Conservation (phyloP, 2,113 vertebrate genomes). For the Aviceda subcristata region DNA sequence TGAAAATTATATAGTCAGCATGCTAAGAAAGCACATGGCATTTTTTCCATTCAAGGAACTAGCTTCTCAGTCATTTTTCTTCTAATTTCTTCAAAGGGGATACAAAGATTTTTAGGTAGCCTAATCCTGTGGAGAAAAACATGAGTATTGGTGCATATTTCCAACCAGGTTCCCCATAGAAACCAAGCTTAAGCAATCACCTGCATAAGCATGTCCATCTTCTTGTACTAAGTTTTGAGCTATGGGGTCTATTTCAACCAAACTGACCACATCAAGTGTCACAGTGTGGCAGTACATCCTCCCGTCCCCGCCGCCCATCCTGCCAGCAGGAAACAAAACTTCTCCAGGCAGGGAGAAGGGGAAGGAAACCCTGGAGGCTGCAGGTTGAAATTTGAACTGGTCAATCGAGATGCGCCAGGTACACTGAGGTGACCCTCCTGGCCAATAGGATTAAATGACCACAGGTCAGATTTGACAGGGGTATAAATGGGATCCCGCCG, state of each 20-base stretch:
- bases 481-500: too few species aligned
- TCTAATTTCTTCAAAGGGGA: not conserved
- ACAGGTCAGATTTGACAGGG: too few species aligned
- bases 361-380: too few species aligned
- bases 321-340: too few species aligned
- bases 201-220: not conserved
- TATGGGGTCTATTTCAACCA: not conserved
- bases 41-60: not conserved
- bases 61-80: not conserved
- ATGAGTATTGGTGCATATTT: not conserved
- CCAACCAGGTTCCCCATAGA: not conserved
- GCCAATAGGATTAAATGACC: too few species aligned
- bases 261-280: not conserved
- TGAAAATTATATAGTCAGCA: not conserved
- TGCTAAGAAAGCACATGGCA: not conserved
- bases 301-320: too few species aligned
- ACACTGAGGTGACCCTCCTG: too few species aligned
- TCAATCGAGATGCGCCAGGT: too few species aligned
- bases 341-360: too few species aligned
- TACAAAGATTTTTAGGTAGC: not conserved
- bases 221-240: not conserved
- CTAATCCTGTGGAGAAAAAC: not conserved
- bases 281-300: not conserved
- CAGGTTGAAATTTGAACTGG: too few species aligned
- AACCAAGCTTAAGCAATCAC: not conserved